Base-by-base conservation (phyloP, 2,888 invertebrate species). In the Dynastes hyllus region DNA sequence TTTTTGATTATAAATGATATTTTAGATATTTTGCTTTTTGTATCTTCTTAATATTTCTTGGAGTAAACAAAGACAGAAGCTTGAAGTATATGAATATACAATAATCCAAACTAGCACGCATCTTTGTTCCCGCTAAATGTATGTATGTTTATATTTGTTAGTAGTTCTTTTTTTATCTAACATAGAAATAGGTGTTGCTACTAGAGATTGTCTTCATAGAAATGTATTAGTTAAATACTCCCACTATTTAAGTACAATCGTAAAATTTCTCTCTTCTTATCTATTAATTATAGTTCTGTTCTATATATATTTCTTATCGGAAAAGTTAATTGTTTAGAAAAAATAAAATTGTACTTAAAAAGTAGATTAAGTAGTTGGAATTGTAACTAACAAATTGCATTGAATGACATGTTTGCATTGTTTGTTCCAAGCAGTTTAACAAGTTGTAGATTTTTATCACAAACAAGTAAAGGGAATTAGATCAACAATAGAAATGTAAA, bases 61-160 rank as follows among this genome's bases (percentile, higher is more conserved):
- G 27, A 29, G 6, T 27, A 29, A 27, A 69, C 6, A 67, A n/a
- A 69, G 4, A 40, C 1, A 45, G 37, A 40, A 55, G 71, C 71
- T 71, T 55, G 71, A 71, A 75, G 22, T 61, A 61, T 40, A 11
- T 61, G 45, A 75, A 16, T 61, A 61, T 75, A 27, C 27, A 45
- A 75, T 58, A 75, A 75, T 40, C 32, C 32, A 58, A 61, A 75
- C 58, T 45, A 61, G 45, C 73, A 75, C 73, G 58, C 61, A 40
- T 63, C 73, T 75, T 37, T 71, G 73, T 75, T 75, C 32, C 73
- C 73, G 45, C 58, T 75, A 75, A 69, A 61, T 75, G 73, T 75
- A 75, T 75, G 73, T 75, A 75, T 75, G 55, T 58, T 13, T 73
- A 32, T 75, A 11, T 75, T 45, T 63, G 58, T 73, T 61, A 40